Evolutionary conservation across 2,888 invertebrate species (phyloP).

Genomic region (Tuta absoluta): DNA sequence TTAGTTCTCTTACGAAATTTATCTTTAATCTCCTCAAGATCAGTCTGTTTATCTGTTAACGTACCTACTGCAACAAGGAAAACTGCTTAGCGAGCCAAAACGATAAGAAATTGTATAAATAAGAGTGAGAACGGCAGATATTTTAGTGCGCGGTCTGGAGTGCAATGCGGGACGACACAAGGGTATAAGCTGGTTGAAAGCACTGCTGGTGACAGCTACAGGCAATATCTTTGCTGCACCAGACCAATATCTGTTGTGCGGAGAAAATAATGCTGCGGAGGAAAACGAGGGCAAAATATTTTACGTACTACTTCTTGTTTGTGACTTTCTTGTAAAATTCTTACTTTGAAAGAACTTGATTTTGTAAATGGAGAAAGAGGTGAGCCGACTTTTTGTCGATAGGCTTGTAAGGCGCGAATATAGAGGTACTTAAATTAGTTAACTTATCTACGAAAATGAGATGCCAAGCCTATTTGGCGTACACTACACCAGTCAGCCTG

Average conservation of each 20-base stretch:
- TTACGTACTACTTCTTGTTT: conserved; percentile 22
- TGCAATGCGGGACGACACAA: conserved; percentile 55
- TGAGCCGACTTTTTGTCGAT: no score
- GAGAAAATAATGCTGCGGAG: conserved; percentile 60
- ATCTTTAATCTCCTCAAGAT: no score
- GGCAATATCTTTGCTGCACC: conserved; percentile 70
- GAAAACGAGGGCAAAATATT: conserved; percentile 40
- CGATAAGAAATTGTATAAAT: conserved; percentile 4
- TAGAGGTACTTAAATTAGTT: no score
- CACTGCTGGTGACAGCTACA: conserved; percentile 71
- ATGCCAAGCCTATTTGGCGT: conserved; percentile 7
- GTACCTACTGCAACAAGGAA: neutral
- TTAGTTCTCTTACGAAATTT: no score
- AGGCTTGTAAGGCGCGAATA: no score
- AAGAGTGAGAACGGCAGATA: conserved; percentile 40
- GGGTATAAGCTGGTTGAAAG: conserved; percentile 65
- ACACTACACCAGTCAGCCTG: neutral
- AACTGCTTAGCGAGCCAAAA: neutral
- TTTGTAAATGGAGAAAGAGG: no score
- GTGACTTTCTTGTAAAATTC: no score
- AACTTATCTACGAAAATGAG: neutral
- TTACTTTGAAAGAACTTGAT: no score
- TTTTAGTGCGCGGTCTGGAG: conserved; percentile 46
- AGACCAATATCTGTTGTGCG: conserved; percentile 68
- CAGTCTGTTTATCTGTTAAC: neutral